Conservation (phyloP, 2,888 invertebrate genomes). For the Creontiades dilutus region DNA sequence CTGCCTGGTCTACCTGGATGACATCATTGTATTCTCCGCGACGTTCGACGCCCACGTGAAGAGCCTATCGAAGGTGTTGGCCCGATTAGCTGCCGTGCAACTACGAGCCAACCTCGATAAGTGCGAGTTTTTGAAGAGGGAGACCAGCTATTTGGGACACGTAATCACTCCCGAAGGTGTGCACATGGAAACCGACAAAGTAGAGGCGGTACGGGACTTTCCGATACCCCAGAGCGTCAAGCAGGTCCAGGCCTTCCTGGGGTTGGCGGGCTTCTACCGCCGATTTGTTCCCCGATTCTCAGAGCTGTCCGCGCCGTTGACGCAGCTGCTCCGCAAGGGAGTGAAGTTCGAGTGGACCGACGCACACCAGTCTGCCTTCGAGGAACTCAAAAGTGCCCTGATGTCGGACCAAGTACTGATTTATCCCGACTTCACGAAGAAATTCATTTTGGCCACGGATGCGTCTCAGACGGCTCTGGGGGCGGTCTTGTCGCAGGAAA, state of each 20-base stretch:
- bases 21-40: not conserved
- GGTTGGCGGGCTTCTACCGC: conserved; percentile 78
- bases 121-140: no score
- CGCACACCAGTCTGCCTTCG: conserved; percentile 73
- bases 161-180: conserved; percentile 8
- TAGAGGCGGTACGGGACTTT: not conserved
- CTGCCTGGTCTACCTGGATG: conserved; percentile 3
- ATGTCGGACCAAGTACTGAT: conserved; percentile 76
- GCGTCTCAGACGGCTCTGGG: no score
- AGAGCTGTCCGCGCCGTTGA: conserved; percentile 74
- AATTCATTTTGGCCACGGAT: conserved; percentile 74
- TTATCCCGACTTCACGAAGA: conserved; percentile 72
- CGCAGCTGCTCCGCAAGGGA: conserved; percentile 72
- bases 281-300: conserved; percentile 78
- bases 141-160: not conserved
- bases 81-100: not conserved
- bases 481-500: no score
- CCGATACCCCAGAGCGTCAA: conserved; percentile 38
- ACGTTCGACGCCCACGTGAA: not conserved
- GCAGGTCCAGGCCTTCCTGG: conserved; percentile 77
- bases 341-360: conserved; percentile 75
- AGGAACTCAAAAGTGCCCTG: conserved; percentile 70
- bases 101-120: conserved; percentile 10
- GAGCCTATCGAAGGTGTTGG: not conserved
- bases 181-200: conserved; percentile 68